phyloP scores from a whole-genome alignment of 2,888 invertebrate species.

The Caenorhabditis angaria region DNA sequence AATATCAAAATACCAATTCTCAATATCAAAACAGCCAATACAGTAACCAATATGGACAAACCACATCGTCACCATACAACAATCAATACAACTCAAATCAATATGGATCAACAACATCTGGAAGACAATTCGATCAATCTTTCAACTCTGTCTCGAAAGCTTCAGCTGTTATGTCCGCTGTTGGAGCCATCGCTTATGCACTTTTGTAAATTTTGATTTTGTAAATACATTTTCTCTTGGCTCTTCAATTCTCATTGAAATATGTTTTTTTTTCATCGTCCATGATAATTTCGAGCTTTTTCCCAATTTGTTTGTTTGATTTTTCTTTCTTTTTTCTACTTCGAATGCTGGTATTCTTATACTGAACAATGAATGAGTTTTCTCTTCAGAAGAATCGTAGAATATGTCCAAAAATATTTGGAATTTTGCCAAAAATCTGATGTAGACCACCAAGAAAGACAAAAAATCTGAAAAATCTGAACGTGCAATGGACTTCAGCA shows the following conservation, averaged over 20 bases:
- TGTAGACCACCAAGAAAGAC: no score
- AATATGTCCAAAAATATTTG: no score
- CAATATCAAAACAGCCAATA: conserved; percentile 23
- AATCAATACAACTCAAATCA: conserved; percentile 25
- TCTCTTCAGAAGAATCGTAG: no score
- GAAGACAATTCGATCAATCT: conserved; percentile 33
- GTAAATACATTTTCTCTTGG: conserved; percentile 6
- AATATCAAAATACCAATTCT: conserved; percentile 22
- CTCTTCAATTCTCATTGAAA: conserved; percentile 15
- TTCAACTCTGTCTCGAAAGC: conserved; percentile 30
- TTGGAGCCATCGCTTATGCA: conserved; percentile 32
- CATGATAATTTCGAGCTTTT: not conserved
- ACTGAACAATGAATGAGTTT: not conserved
- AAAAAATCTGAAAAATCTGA: no score
- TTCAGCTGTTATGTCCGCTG: conserved; percentile 22
- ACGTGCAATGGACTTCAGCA: no score
- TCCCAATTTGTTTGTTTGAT: not conserved
- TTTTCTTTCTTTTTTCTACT: no score
- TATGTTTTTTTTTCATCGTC: conserved; percentile 2
- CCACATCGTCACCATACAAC: conserved; percentile 21
- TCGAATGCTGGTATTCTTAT: not conserved
- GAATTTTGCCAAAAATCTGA: no score
- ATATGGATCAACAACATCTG: conserved; percentile 28
- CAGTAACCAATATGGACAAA: conserved; percentile 19
- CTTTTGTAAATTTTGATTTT: conserved; percentile 26